Evolutionary conservation across 2,797 vertebrate species (phyloP).

Genomic region (Xiphophorus birchmanni): DNA sequence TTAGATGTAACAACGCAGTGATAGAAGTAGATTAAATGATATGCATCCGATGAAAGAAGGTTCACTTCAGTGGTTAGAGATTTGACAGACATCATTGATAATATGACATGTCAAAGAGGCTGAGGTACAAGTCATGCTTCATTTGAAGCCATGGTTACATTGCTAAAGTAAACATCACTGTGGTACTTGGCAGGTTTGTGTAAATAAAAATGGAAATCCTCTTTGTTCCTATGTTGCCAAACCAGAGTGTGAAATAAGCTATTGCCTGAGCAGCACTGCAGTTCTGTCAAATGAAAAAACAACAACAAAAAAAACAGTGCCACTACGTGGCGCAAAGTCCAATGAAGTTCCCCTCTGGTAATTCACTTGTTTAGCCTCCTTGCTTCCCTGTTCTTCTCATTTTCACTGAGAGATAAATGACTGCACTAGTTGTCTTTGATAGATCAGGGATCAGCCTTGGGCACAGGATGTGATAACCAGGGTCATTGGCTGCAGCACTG

Average conservation of each 20-base stretch:
- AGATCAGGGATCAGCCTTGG: conserved; percentile 58
- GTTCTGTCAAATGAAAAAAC: conserved; percentile 31
- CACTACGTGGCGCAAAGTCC: conserved; percentile 33
- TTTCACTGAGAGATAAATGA: conserved; percentile 58
- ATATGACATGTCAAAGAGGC: neutral
- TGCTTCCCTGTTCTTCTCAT: conserved; percentile 29
- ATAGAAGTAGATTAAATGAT: neutral
- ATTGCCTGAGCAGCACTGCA: conserved; percentile 22
- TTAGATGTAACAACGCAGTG: neutral
- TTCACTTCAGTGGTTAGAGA: neutral
- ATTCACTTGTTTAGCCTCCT: conserved; percentile 10
- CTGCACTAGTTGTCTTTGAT: conserved; percentile 65
- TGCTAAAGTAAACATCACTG: neutral
- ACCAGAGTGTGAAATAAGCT: neutral
- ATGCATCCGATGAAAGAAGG: neutral
- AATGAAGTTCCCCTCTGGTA: conserved; percentile 42
- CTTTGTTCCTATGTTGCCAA: neutral
- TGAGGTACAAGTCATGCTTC: neutral
- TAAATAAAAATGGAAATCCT: neutral
- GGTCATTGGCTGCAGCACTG: conserved; percentile 33
- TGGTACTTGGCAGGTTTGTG: neutral
- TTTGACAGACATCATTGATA: neutral
- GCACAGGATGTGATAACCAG: conserved; percentile 20
- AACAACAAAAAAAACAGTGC: neutral
- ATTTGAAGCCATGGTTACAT: neutral